phyloP scores from a whole-genome alignment of 2,888 invertebrate species.

The Syritta pipiens region DNA sequence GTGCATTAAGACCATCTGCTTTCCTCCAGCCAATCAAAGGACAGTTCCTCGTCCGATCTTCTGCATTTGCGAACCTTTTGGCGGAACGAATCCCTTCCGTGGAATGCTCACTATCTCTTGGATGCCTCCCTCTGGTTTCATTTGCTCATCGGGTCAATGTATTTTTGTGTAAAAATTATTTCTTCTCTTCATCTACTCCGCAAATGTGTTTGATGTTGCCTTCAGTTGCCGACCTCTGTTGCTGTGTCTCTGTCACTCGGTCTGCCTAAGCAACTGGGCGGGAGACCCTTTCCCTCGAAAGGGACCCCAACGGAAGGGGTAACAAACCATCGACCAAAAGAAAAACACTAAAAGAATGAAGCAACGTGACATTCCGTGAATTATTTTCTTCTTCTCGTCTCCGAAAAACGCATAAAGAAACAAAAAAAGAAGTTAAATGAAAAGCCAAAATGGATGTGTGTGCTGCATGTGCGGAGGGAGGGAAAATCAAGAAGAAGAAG shows the following conservation, averaged over 20 bases:
- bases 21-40: too few species aligned
- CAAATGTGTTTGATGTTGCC: constrained; percentile 23
- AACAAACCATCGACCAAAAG: constrained; percentile 19
- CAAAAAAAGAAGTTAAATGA: constrained; percentile 34
- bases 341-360: constrained; percentile 63
- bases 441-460: constrained; percentile 52
- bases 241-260: too few species aligned
- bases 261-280: too few species aligned
- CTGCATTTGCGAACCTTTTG: too few species aligned
- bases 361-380: constrained; percentile 68
- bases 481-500: constrained; percentile 40
- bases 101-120: constrained; percentile 15
- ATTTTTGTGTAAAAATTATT: constrained; percentile 17
- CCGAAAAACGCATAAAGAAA: constrained; percentile 31
- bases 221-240: constrained; percentile 30
- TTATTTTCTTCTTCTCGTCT: constrained; percentile 52
- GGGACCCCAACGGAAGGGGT: background rate
- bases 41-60: too few species aligned
- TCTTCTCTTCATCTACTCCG: too few species aligned
- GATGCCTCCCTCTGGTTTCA: too few species aligned
- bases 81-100: background rate
- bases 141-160: constrained; percentile 18
- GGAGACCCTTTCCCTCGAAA: too few species aligned
- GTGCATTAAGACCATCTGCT: too few species aligned
- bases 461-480: background rate